A percentile compares a stretch with the other conserved stretches of the same genome.
Evolutionary conservation across 2,113 vertebrate species (phyloP).

Genomic region (Notothenia coriiceps): DNA sequence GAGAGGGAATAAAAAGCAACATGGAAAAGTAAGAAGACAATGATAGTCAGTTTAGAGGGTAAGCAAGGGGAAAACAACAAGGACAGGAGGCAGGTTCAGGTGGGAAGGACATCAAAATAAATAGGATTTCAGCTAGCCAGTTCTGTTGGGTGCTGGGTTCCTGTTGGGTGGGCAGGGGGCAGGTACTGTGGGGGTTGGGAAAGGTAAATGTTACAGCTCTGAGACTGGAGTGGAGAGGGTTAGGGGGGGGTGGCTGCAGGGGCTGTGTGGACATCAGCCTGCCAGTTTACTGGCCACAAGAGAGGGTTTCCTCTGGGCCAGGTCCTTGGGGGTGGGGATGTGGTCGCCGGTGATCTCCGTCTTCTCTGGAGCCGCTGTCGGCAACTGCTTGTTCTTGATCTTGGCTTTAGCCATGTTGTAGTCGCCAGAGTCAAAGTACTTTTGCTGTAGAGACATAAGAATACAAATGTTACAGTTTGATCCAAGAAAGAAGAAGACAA

Average conservation of each 20-base stretch:
- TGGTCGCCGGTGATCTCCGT: constrained; percentile 98
- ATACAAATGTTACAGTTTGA: too few species aligned
- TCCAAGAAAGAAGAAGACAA: too few species aligned
- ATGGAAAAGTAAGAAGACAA: constrained; percentile 52
- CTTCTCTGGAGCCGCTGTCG: constrained; percentile 94
- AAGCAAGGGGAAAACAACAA: constrained; percentile 66
- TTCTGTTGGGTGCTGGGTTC: constrained; percentile 87
- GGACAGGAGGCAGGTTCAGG: constrained; percentile 80
- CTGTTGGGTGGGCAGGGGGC: constrained; percentile 83
- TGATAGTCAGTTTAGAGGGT: constrained; percentile 17
- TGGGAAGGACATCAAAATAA: constrained; percentile 35
- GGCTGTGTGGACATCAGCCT: constrained; percentile 86
- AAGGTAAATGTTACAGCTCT: constrained; percentile 70
- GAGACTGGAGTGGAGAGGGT: constrained; percentile 82
- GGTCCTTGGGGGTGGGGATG: constrained; percentile 98
- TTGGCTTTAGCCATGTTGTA: constrained; percentile 99
- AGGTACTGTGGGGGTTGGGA: constrained; percentile 79
- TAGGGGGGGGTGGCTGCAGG: constrained; percentile 54
- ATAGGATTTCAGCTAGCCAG: constrained; percentile 44
- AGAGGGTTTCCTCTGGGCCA: constrained; percentile 98
- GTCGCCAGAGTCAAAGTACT: constrained; percentile 99
- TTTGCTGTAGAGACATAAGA: constrained; percentile 87
- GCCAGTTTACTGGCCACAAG: constrained; percentile 98
- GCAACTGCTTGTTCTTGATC: constrained; percentile 97
- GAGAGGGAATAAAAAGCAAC: constrained; percentile 80